Evolutionary conservation across 1,140 invertebrate species (phyloP).

Genomic region (Pantala flavescens): DNA sequence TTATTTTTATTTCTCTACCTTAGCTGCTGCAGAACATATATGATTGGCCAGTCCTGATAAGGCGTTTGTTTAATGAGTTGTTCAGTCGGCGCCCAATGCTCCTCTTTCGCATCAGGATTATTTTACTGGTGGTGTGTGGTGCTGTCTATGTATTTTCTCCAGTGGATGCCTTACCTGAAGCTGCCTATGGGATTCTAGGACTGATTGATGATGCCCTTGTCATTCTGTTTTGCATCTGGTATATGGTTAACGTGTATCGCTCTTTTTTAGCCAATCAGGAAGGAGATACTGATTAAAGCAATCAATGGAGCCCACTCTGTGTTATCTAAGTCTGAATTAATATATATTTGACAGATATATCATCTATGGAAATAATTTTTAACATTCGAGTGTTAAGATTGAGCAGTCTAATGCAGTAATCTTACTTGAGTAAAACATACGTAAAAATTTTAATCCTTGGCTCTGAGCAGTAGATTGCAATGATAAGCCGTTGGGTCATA

Average conservation of each 20-base stretch:
- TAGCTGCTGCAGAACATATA: not conserved
- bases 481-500: too few relatives aligned
- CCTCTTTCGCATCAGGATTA: not conserved
- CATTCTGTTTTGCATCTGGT: not conserved
- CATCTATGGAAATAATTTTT: too few relatives aligned
- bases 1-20: too few relatives aligned
- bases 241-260: not conserved
- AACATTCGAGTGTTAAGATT: too few relatives aligned
- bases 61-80: not conserved
- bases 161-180: not conserved
- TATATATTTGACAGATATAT: too few relatives aligned
- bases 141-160: not conserved
- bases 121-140: not conserved
- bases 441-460: too few relatives aligned
- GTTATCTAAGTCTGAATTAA: too few relatives aligned
- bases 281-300: not conserved
- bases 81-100: not conserved
- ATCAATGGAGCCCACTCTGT: too few relatives aligned
- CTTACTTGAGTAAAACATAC: too few relatives aligned
- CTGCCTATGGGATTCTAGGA: not conserved
- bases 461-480: too few relatives aligned
- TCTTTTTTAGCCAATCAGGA: not conserved
- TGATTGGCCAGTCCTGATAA: not conserved
- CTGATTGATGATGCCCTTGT: conserved; percentile 5
- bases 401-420: too few relatives aligned